Evolutionary conservation across 2,113 vertebrate species (phyloP), one percentile per base, ranked within the genome.

Genomic region (Lucifuga dentata): DNA sequence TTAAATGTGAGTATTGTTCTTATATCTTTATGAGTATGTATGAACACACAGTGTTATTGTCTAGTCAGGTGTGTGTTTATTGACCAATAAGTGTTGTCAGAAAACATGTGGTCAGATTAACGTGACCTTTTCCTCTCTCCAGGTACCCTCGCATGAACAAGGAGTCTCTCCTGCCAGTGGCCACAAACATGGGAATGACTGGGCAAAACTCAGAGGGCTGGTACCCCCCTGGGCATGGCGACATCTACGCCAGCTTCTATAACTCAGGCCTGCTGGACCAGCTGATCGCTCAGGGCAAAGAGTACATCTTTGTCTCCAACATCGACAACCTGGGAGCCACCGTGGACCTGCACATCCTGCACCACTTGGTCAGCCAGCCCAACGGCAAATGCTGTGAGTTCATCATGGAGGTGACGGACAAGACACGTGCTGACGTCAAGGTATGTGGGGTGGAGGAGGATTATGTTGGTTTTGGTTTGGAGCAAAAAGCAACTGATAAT

Each of bases 291-390:
- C 92, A 99, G 80, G 96, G 96, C 60, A 99, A 98, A 80, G 98
- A 99, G 73, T 99, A 99, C 83, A 96, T 99, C 90, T 99, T 99
- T 62, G 96, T 99, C 81, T 99, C 98, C 78, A 99, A 99, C 88
- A 99, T 99, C 53, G 98, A 99, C 90, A 99, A 99, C 85, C 93
- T 99, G 91, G 98, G 98, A 2, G 98, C 98, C 87, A 99, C 98
- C 0, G 97, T 99, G 44, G 98, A 99, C 92, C 94, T 99, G 69
- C 94, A 97, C 89, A 98, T 99, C 90, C 95, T 99, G 78, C 94
- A 97, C 85, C 97, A 99, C 83, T 94, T 99, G 62, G 94, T 97
- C 93, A 96, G 94, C 83, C 94, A 95, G 61, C 96, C 97, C 51
- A 95, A 95, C 10, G 95, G 94, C 57, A 96, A 94, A 68, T 94